Evolutionary conservation across 2,797 vertebrate genomes (phyloP).

Genomic region (Enteromius argenteus): DNA sequence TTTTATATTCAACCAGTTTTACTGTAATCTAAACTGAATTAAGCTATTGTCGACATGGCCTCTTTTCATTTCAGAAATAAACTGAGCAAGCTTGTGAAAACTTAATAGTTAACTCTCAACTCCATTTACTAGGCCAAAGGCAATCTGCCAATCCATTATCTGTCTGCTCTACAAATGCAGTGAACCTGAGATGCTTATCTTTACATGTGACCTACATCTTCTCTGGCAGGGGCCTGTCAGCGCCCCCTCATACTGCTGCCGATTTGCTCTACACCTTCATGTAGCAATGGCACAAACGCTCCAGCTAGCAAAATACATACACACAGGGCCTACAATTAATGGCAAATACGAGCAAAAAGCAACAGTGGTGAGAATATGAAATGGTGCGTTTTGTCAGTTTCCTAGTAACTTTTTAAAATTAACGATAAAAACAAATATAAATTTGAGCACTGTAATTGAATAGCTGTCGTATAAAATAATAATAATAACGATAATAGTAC

Average conservation of each 20-base stretch:
- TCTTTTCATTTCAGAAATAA: constrained; percentile 31
- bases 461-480: neutral
- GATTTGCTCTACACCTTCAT: neutral
- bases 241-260: neutral
- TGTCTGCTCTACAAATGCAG: constrained; percentile 50
- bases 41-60: constrained; percentile 5
- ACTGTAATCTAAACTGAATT: constrained; percentile 13
- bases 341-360: neutral
- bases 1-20: constrained; percentile 3
- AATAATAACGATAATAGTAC: neutral
- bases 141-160: constrained; percentile 52
- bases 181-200: constrained; percentile 53
- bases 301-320: neutral
- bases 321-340: neutral
- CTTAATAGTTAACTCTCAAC: constrained; percentile 39
- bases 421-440: neutral
- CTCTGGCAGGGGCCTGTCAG: constrained; percentile 21
- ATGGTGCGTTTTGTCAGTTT: neutral
- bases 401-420: neutral
- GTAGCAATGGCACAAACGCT: neutral
- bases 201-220: constrained; percentile 60
- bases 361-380: neutral
- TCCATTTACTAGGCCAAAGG: constrained; percentile 44
- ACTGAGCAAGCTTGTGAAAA: constrained; percentile 27
- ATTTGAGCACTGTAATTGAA: neutral